Conservation (phyloP, 1,140 invertebrate species). For the Apis mellifera region DNA sequence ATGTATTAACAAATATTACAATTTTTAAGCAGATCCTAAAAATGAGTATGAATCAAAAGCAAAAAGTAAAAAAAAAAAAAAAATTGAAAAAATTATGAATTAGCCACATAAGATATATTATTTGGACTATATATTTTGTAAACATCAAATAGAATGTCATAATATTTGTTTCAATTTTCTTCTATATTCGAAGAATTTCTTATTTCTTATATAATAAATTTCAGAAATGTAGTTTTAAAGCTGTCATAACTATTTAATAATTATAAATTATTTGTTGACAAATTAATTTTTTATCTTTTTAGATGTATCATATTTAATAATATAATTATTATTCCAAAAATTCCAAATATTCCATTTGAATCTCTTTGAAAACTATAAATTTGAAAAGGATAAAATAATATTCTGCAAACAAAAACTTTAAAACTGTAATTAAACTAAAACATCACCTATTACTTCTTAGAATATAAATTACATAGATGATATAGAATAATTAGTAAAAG, state of each 20-base stretch:
- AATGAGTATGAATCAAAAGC: conserved; percentile 46
- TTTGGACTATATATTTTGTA: conserved; percentile 44
- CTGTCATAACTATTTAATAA: conserved; percentile 32
- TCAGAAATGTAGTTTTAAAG: conserved; percentile 31
- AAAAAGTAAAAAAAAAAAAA: conserved; percentile 26
- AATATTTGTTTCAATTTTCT: conserved; percentile 29
- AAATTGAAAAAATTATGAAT: conserved; percentile 37
- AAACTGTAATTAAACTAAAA: conserved; percentile 39
- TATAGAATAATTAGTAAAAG: conserved; percentile 27
- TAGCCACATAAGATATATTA: conserved; percentile 44
- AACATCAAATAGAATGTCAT: conserved; percentile 48
- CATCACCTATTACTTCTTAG: conserved; percentile 41
- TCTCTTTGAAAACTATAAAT: conserved; percentile 10
- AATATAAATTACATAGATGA: conserved; percentile 45
- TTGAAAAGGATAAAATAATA: conserved; percentile 24
- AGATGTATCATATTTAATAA: not conserved
- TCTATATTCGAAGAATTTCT: conserved; percentile 31
- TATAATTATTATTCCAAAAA: conserved; percentile 14
- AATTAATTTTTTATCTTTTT: conserved; percentile 24
- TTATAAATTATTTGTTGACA: conserved; percentile 24
- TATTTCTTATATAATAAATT: conserved; percentile 38
- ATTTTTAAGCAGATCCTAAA: conserved; percentile 45
- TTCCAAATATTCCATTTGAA: too few relatives aligned
- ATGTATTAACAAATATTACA: conserved; percentile 52
- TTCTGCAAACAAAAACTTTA: conserved; percentile 24